phyloP scores from a whole-genome alignment of 2,113 vertebrate species.

The Hydrolagus affinis region DNA sequence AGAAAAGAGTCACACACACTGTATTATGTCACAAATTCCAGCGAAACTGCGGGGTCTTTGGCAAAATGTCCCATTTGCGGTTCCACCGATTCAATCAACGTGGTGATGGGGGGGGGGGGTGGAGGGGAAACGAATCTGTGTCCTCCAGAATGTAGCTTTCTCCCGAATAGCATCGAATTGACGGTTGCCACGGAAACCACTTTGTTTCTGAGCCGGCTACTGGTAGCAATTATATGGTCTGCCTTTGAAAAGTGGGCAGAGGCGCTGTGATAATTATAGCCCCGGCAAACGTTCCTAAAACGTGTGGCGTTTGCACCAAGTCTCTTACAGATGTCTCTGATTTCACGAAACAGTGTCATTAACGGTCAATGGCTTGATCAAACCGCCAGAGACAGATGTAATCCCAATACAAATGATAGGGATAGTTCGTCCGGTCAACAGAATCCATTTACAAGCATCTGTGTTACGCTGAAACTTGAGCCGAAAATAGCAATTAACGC shows the following conservation, averaged over 20 bases:
- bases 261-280: conserved; percentile 18
- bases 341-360: background rate
- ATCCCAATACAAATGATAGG: too few species aligned
- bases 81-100: background rate
- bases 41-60: background rate
- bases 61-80: background rate
- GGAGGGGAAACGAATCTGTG: background rate
- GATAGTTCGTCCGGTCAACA: too few species aligned
- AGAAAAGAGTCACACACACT: background rate
- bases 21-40: background rate
- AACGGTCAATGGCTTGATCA: background rate
- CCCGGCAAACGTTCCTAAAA: background rate
- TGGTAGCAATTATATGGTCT: background rate
- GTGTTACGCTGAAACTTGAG: too few species aligned
- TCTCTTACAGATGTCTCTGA: background rate
- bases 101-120: too few species aligned
- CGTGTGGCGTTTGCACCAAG: background rate
- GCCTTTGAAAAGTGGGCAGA: background rate
- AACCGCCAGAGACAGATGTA: background rate
- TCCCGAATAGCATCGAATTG: background rate
- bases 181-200: conserved; percentile 18
- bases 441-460: too few species aligned
- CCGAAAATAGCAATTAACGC: too few species aligned
- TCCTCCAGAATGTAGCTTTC: conserved; percentile 5
- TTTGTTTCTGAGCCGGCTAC: background rate